Percentiles rank a stretch among this genome's conserved stretches.
Conservation (phyloP, 2,113 vertebrate species). For the Cottus gobio region DNA sequence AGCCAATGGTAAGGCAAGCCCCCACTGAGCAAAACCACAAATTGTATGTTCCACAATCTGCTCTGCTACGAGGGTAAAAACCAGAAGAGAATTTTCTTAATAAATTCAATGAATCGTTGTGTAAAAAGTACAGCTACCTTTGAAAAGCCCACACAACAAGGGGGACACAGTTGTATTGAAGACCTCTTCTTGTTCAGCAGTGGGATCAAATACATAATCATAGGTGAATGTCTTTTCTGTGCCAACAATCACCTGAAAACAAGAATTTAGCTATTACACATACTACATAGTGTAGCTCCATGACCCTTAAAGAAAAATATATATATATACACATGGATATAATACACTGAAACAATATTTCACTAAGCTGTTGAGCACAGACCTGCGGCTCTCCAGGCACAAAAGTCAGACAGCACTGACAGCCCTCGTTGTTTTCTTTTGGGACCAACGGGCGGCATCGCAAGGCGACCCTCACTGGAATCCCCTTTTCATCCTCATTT, state of each 20-base stretch:
- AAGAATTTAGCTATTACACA: background rate
- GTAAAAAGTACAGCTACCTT: slow-evolving; percentile 81
- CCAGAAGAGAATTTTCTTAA: background rate
- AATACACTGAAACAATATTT: background rate
- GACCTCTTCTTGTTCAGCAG: slow-evolving; percentile 94
- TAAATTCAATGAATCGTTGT: background rate
- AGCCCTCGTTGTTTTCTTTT: slow-evolving; percentile 91
- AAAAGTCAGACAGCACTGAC: slow-evolving; percentile 92
- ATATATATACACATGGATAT: background rate
- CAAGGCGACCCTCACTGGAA: slow-evolving; percentile 93
- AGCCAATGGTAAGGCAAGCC: background rate
- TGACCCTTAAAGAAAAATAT: background rate
- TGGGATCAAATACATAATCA: slow-evolving; percentile 94
- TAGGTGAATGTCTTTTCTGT: slow-evolving; percentile 94
- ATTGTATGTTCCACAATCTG: background rate
- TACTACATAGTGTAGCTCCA: background rate
- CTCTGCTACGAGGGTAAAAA: background rate
- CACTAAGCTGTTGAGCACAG: slow-evolving; percentile 9
- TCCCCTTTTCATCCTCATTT: slow-evolving; percentile 87
- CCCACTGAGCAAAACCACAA: background rate
- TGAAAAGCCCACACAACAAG: slow-evolving; percentile 90
- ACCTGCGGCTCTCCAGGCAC: slow-evolving; percentile 92
- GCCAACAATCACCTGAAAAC: slow-evolving; percentile 90
- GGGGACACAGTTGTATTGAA: slow-evolving; percentile 88
- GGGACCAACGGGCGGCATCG: slow-evolving; percentile 92